A percentile compares a stretch with the other conserved stretches of the same genome.
Conservation (phyloP, 2,113 vertebrate species). For the Aviceda subcristata region DNA sequence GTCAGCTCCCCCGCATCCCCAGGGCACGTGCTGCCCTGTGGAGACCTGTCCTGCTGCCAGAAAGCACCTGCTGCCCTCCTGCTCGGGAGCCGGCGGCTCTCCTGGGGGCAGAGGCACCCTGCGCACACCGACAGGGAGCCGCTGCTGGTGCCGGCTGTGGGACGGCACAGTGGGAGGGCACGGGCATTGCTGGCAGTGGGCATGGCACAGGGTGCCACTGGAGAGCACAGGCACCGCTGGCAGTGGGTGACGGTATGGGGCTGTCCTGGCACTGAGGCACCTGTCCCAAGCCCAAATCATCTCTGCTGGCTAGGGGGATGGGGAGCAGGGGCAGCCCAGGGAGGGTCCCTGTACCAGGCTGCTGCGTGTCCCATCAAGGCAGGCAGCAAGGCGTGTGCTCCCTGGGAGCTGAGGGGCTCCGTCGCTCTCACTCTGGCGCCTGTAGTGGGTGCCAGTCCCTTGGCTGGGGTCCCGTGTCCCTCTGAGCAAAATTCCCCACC, state of each 20-base stretch:
- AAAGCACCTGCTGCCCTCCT: not conserved
- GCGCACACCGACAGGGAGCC: rapidly evolving
- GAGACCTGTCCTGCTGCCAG: not conserved
- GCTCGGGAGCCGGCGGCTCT: not conserved
- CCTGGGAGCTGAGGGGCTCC: not conserved
- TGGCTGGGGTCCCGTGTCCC: not conserved
- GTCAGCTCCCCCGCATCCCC: rapidly evolving
- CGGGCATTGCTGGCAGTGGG: not conserved
- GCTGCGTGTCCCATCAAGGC: not conserved
- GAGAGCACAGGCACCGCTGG: not conserved
- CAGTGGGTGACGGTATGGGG: not conserved
- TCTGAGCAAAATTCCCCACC: not conserved
- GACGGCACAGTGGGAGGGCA: not conserved
- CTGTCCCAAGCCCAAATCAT: not conserved
- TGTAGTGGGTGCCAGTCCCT: not conserved
- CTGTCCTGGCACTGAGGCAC: not conserved
- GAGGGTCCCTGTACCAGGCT: not conserved
- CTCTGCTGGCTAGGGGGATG: not conserved
- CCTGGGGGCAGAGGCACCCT: not conserved
- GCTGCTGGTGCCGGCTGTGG: not conserved
- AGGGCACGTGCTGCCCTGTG: not conserved
- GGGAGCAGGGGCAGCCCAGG: not conserved
- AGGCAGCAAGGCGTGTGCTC: not conserved
- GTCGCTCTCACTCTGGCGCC: not conserved
- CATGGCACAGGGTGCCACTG: not conserved